These are phyloP conservation scores for Polydrusus pterygomalis DNA, from an alignment of 2,888 invertebrate genomes.

Conservation along the genomic window DNA sequence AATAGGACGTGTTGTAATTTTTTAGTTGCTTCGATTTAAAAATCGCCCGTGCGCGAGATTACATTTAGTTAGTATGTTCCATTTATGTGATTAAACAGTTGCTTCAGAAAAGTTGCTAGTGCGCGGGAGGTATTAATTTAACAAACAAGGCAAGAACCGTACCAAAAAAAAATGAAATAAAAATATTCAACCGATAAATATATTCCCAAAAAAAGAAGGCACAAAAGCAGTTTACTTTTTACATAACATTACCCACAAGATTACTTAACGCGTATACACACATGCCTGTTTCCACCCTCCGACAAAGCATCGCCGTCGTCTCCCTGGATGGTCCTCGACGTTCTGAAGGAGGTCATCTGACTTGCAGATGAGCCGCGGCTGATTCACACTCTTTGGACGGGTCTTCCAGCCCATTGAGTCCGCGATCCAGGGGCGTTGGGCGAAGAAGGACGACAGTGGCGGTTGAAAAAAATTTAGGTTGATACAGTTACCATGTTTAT, in stretches of 20 bases:
- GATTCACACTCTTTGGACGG: conserved; percentile 68
- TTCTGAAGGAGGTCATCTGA: conserved; percentile 65
- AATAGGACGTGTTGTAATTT: too few relatives aligned
- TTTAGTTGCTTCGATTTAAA: too few relatives aligned
- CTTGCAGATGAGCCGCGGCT: conserved; percentile 68
- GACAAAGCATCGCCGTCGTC: conserved; percentile 51
- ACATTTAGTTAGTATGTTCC: too few relatives aligned
- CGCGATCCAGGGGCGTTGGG: conserved; percentile 49
- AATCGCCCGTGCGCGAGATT: too few relatives aligned
- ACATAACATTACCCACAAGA: conserved; percentile 53
- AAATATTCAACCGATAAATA: not conserved
- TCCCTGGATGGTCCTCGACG: conserved; percentile 58
- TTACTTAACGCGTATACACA: conserved; percentile 45
- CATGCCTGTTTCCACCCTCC: conserved; percentile 40
- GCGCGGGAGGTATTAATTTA: too few relatives aligned
- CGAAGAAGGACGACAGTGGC: conserved; percentile 12
- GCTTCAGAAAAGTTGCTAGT: too few relatives aligned
- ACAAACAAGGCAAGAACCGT: too few relatives aligned
- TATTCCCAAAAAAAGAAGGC: not conserved
- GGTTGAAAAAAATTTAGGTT: not conserved
- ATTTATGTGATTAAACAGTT: too few relatives aligned
- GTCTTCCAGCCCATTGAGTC: conserved; percentile 67
- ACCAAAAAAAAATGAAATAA: not conserved
- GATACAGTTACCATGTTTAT: too few relatives aligned
- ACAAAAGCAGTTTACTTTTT: conserved; percentile 43